Base-by-base conservation (phyloP, 2,888 invertebrate species). In the Tenodera sinensis region DNA sequence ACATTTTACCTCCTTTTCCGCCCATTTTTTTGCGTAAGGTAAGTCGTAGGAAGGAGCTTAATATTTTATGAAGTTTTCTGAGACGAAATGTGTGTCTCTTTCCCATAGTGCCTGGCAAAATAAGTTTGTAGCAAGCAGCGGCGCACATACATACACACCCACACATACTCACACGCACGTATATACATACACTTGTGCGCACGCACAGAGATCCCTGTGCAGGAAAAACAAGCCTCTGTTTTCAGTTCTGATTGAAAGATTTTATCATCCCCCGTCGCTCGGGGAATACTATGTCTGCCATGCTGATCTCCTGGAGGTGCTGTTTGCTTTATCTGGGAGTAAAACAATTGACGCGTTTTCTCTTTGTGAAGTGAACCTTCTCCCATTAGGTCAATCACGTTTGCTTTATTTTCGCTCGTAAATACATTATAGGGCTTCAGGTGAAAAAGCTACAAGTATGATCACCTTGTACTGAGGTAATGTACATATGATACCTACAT, bases 1-100 rank as follows among this genome's bases (percentile, higher is more conserved):
- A 81, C 89, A 84, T 89, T 89, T 89, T 89, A 89, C 84, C 89
- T 88, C 83, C 30, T 83, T 83, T 82, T 83, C 30, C 87, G 30
- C 82, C 87, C 82, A 71, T 87, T 82, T 88, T 83, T 54, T 84
- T 71, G 88, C 30, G 54, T 42, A 84, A 88, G 87, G 87, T 71
- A 81, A 87, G 87, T 87, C 87, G 87, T 34, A 83, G 83, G 34
- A 81, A 20, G 87, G 83, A 34, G 83, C 84, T 88, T 88, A 84
- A 88, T 88, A 88, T 88, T 88, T 88, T 54, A 88, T 84, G 84
- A 88, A 81, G 88, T 30, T 28, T 86, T 28, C 83, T 27, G 83
- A 83, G 83, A 83, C 54, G 83, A 83, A 83, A 83, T 83, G 83
- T 28, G 83, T 34, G 83, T 83, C 83, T 83, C 83, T 83, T 34